A percentile compares a stretch with the other conserved stretches of the same genome.
phyloP scores from a whole-genome alignment of 2,113 vertebrate genomes.

The Nothobranchius kuhntae region DNA sequence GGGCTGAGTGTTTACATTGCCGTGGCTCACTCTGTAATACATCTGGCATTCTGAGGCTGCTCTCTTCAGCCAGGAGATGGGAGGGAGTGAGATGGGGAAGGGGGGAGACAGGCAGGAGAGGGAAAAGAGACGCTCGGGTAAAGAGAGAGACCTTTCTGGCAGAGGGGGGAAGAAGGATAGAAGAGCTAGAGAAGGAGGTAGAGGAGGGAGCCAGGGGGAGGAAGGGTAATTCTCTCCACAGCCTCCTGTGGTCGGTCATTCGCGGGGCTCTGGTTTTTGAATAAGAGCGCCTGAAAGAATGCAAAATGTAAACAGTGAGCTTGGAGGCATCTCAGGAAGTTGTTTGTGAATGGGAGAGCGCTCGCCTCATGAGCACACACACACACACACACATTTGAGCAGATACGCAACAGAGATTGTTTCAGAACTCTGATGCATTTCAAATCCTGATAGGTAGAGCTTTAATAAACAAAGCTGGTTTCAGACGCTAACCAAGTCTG shows the following conservation, averaged over 20 bases:
- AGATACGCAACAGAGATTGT: background rate
- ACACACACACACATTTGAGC: conserved; percentile 5
- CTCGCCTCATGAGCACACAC: conserved; percentile 30
- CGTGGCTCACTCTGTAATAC: conserved; percentile 98
- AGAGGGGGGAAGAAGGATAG: conserved; percentile 42
- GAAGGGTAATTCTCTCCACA: conserved; percentile 64
- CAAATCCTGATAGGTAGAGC: conserved; percentile 27
- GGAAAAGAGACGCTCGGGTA: conserved; percentile 20
- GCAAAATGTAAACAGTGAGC: conserved; percentile 81
- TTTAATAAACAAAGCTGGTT: conserved; percentile 51
- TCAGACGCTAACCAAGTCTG: conserved; percentile 36
- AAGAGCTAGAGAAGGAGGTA: conserved; percentile 17
- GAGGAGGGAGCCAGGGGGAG: conserved; percentile 21
- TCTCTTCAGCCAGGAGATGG: conserved; percentile 83
- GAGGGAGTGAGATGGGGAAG: conserved; percentile 11
- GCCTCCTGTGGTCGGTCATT: conserved; percentile 77
- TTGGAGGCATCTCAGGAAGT: conserved; percentile 77
- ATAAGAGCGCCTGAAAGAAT: conserved; percentile 81
- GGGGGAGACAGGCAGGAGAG: background rate
- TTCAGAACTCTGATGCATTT: conserved; percentile 24
- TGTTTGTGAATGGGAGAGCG: conserved; percentile 76
- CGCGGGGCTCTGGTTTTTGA: conserved; percentile 81
- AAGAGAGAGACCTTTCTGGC: conserved; percentile 65
- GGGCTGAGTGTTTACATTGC: conserved; percentile 97
- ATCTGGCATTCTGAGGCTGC: conserved; percentile 98